Evolutionary conservation across 2,113 vertebrate genomes (phyloP).

Genomic region (Stomatorhinus ivindoensis): DNA sequence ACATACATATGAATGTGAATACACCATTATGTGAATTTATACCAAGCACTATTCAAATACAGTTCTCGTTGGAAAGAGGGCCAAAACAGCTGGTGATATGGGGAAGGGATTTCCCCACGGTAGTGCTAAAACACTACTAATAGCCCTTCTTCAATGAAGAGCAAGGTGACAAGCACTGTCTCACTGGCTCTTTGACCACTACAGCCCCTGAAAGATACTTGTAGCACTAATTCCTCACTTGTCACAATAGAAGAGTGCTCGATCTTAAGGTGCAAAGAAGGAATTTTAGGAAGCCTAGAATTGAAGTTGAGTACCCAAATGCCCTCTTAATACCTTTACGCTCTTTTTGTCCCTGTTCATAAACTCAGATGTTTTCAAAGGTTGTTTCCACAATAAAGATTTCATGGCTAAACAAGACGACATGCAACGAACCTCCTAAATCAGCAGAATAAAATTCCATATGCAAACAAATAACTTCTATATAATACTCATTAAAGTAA

Average conservation of each 20-base stretch:
- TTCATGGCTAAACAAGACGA: neutral
- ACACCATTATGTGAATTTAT: neutral
- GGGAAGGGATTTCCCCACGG: neutral
- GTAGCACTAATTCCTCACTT: neutral
- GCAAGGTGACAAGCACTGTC: neutral
- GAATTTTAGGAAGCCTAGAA: neutral
- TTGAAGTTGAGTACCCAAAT: neutral
- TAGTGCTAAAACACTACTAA: slow-evolving; percentile 5
- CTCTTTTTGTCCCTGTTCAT: neutral
- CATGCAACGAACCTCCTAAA: neutral
- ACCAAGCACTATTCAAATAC: neutral
- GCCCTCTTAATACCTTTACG: neutral
- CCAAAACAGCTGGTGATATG: neutral
- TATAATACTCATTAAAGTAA: neutral
- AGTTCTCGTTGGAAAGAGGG: neutral
- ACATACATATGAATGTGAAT: neutral
- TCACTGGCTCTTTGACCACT: neutral
- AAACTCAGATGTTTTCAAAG: neutral
- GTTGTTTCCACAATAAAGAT: neutral
- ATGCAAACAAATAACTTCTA: neutral
- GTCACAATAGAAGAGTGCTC: neutral
- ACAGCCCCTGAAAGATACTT: neutral
- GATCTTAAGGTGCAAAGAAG: neutral
- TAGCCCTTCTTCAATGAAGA: neutral
- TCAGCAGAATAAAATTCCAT: neutral